Percentiles rank a stretch among this genome's conserved stretches.
Evolutionary conservation across 2,888 invertebrate species (phyloP).

Genomic region (Thymelicus sylvestris): DNA sequence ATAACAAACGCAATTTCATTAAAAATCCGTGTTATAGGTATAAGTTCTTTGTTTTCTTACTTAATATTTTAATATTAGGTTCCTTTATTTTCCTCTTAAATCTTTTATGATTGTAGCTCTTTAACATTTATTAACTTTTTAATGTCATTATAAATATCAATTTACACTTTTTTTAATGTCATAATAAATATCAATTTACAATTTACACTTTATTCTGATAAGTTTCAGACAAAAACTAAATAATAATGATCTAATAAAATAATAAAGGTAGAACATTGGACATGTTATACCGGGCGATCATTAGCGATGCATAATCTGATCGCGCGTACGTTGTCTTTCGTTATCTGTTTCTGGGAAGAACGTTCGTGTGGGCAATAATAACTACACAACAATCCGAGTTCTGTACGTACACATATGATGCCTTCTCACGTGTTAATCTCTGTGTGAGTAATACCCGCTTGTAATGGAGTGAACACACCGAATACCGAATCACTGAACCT

Average conservation of each 20-base stretch:
- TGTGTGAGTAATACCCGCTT: slow-evolving; percentile 24
- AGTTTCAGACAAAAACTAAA: no score
- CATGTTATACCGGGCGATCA: background rate
- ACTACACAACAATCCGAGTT: slow-evolving; percentile 28
- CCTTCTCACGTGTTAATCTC: slow-evolving; percentile 6
- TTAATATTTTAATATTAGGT: no score
- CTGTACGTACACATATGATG: slow-evolving; percentile 18
- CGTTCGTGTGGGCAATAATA: slow-evolving; percentile 38
- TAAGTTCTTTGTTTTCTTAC: no score
- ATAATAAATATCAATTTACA: no score
- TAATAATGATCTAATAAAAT: background rate
- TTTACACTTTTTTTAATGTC: no score
- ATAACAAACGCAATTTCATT: no score
- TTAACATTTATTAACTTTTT: no score
- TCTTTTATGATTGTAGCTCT: no score
- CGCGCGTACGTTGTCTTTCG: slow-evolving; percentile 28
- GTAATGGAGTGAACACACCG: slow-evolving; percentile 10
- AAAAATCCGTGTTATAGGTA: no score
- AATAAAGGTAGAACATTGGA: background rate
- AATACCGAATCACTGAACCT: slow-evolving; percentile 1
- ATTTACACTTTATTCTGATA: no score
- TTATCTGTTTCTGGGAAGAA: slow-evolving; percentile 43
- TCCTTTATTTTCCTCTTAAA: no score
- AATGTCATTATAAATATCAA: no score
- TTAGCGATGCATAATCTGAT: slow-evolving; percentile 26